Evolutionary conservation across 2,888 invertebrate species (phyloP), one percentile per base, ranked within the genome.

Genomic region (Drosophila multiciliata): DNA sequence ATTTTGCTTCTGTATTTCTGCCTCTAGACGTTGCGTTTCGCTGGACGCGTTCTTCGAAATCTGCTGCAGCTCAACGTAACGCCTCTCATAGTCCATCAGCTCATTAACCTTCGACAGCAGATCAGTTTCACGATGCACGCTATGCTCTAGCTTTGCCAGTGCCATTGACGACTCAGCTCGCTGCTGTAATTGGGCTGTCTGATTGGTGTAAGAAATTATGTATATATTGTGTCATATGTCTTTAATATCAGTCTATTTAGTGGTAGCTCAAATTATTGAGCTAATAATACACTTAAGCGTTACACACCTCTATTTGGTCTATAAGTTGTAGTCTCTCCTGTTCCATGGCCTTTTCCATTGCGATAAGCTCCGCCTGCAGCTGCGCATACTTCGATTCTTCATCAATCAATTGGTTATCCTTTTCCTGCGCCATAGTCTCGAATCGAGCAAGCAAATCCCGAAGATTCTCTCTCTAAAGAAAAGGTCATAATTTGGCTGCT

Each of bases 221-320:
- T 26, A 26, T 45, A 8, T 15, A 23, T 45, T 45, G 23, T 23
- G 15, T 23, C 15, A 45, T 8, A 15, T 12, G 20, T 42, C 20
- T 20, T 7, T 12, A 20, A 20, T 7, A 7, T 12, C 20, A 20
- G 12, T 20, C 12, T 12, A 45, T 12, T 12, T 42, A 45, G 7
- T 20, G 42, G 0, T 3, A 20, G 20, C 45, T 20, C 2, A 0
- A 11, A 20, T 12, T 8, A 8, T 52, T 29, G 5, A 9, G 26
- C 26, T 8, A 15, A 5, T 12, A n/a, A 20, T 38, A 45, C 20
- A 45, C 4, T 45, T 20, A 45, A 45, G 20, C 45, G 20, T 7
- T 57, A 29, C 52, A 11, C 1, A 73, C 73, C 61, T 68, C 36
- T 11, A 48, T 29, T 17, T 45, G 12, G 4, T 11, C 15, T 3